Evolutionary conservation across 2,113 vertebrate genomes (phyloP).

Genomic region (Galemys pyrenaicus): DNA sequence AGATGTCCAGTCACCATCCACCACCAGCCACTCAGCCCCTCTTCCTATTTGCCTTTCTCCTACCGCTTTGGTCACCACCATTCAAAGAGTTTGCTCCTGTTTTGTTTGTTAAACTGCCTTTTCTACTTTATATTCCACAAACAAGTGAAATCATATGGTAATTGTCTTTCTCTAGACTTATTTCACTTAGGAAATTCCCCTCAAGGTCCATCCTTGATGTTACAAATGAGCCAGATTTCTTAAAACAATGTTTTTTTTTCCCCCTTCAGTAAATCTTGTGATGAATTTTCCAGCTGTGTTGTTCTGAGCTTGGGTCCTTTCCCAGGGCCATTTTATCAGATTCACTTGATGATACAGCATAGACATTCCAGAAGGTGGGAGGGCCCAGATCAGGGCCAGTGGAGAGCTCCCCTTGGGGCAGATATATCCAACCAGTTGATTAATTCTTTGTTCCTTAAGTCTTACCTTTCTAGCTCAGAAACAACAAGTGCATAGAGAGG

Average conservation of each 20-base stretch:
- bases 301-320: conserved; percentile 59
- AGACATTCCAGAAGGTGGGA: conserved; percentile 33
- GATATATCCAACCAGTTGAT: conserved; percentile 4
- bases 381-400: neutral
- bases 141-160: too few relatives aligned
- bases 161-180: too few relatives aligned
- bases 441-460: conserved; percentile 18
- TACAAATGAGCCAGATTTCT: conserved; percentile 67
- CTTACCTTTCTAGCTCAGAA: conserved; percentile 41
- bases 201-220: too few relatives aligned
- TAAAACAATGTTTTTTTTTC: conserved; percentile 48
- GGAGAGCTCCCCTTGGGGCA: neutral
- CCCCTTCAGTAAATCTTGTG: conserved; percentile 38
- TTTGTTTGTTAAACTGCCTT: too few relatives aligned
- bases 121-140: too few relatives aligned
- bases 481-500: neutral
- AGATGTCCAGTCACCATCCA: too few relatives aligned
- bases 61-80: too few relatives aligned
- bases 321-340: neutral
- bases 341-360: neutral
- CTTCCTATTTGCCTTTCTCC: too few relatives aligned
- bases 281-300: conserved; percentile 48
- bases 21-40: too few relatives aligned
- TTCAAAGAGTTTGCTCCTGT: too few relatives aligned
- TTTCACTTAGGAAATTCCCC: too few relatives aligned